phyloP scores from a whole-genome alignment of 2,113 vertebrate species.

The Trogon surrucura region DNA sequence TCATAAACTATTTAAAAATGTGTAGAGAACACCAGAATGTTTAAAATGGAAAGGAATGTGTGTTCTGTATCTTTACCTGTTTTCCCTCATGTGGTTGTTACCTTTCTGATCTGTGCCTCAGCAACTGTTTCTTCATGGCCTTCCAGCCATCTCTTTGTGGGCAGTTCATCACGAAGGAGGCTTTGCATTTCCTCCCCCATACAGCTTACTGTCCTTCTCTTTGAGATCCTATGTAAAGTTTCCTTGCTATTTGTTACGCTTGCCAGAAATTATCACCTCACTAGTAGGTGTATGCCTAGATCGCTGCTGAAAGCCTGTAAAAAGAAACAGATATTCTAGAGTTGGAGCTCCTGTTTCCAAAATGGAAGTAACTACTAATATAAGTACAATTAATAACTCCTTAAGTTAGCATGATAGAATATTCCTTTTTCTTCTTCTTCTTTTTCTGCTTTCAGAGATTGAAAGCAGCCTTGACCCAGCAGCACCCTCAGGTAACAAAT shows the following conservation, averaged over 20 bases:
- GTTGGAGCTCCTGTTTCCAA: not conserved
- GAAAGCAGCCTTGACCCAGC: conserved; percentile 91
- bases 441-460: conserved; percentile 82
- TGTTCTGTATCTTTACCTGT: not conserved
- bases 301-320: not conserved
- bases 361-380: not conserved
- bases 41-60: not conserved
- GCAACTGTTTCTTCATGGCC: not conserved
- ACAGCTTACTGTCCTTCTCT: not conserved
- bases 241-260: not conserved
- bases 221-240: not conserved
- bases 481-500: conserved; percentile 94
- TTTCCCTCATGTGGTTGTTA: not conserved
- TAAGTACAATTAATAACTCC: not conserved
- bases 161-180: not conserved
- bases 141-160: not conserved
- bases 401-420: not conserved
- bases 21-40: not conserved
- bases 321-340: not conserved
- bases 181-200: not conserved
- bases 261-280: not conserved
- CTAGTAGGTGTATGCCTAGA: not conserved
- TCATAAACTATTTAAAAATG: not conserved
- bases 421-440: not conserved
- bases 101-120: not conserved